Percentiles rank a stretch among this genome's conserved stretches.
Evolutionary conservation across 1,140 invertebrate species (phyloP).

Genomic region (Ostrea edulis): DNA sequence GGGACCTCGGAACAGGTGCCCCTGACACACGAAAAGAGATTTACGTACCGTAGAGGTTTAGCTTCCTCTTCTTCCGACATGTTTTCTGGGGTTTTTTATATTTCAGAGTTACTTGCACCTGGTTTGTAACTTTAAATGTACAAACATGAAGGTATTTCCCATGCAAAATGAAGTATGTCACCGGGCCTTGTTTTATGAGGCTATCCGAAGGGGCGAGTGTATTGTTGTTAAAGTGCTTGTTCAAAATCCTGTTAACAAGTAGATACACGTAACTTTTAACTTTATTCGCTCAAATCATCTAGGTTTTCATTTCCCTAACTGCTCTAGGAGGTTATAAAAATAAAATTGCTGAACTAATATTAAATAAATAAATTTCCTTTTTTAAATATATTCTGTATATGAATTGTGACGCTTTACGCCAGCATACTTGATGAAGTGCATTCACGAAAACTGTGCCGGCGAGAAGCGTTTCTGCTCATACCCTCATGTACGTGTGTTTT

Average conservation of each 20-base stretch:
- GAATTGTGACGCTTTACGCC: too few relatives aligned
- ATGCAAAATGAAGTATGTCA: conserved; percentile 5
- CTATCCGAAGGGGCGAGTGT: neutral
- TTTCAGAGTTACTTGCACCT: neutral
- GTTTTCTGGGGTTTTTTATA: neutral
- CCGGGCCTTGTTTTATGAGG: neutral
- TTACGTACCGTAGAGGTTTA: conserved; percentile 26
- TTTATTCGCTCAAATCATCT: too few relatives aligned
- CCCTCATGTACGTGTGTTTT: too few relatives aligned
- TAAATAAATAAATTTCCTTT: too few relatives aligned
- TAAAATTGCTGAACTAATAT: too few relatives aligned
- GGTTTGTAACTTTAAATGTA: conserved; percentile 7
- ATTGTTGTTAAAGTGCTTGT: neutral
- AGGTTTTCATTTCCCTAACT: too few relatives aligned
- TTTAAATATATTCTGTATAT: too few relatives aligned
- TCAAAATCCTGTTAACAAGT: neutral
- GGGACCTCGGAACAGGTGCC: neutral
- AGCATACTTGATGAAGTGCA: too few relatives aligned
- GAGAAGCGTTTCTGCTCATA: too few relatives aligned
- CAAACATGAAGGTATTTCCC: neutral
- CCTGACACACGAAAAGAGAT: neutral
- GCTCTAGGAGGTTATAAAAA: too few relatives aligned
- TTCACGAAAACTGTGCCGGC: too few relatives aligned
- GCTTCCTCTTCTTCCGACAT: conserved; percentile 32
- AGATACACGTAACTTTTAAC: too few relatives aligned